A percentile compares a stretch with the other conserved stretches of the same genome.
These are phyloP conservation scores for Bactericera cockerelli DNA, from an alignment of 1,140 invertebrate genomes.

Conservation along the genomic window DNA sequence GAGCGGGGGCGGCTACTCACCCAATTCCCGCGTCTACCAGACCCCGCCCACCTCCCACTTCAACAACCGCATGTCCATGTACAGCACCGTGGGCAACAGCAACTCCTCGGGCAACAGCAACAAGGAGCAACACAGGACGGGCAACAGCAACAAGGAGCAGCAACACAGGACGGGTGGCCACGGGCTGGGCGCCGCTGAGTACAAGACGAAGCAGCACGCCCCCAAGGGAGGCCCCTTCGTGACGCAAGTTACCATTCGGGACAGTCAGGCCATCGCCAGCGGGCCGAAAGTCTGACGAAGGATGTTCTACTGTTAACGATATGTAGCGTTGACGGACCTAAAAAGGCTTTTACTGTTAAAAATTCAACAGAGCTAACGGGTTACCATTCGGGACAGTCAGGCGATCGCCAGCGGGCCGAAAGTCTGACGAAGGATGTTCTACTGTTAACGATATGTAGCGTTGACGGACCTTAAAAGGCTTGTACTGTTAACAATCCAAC, in stretches of 20 bases:
- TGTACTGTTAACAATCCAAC: too few species aligned
- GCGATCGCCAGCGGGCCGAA: too few species aligned
- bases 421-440: too few species aligned
- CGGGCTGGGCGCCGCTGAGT: slow-evolving; percentile 28
- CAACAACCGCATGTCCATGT: slow-evolving; percentile 13
- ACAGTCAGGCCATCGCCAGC: slow-evolving; percentile 21
- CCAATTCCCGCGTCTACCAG: slow-evolving; percentile 4
- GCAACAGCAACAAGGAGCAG: slow-evolving; percentile 2
- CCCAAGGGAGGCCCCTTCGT: slow-evolving; percentile 38
- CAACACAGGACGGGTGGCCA: neutral
- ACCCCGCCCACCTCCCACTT: slow-evolving; percentile 13
- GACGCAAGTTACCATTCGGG: slow-evolving; percentile 36
- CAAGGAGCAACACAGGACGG: slow-evolving; percentile 10
- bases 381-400: too few species aligned
- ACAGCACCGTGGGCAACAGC: too few species aligned
- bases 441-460: too few species aligned
- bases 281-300: neutral
- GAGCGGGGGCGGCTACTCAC: neutral
- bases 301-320: too few species aligned
- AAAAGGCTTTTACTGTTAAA: too few species aligned
- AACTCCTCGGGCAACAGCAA: neutral
- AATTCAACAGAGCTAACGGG: too few species aligned
- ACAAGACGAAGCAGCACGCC: slow-evolving; percentile 22
- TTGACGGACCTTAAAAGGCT: too few species aligned
- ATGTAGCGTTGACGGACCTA: too few species aligned